Percentiles rank a stretch among this genome's conserved stretches.
Conservation (phyloP, 2,113 vertebrate genomes). For the Amphiprion percula region DNA sequence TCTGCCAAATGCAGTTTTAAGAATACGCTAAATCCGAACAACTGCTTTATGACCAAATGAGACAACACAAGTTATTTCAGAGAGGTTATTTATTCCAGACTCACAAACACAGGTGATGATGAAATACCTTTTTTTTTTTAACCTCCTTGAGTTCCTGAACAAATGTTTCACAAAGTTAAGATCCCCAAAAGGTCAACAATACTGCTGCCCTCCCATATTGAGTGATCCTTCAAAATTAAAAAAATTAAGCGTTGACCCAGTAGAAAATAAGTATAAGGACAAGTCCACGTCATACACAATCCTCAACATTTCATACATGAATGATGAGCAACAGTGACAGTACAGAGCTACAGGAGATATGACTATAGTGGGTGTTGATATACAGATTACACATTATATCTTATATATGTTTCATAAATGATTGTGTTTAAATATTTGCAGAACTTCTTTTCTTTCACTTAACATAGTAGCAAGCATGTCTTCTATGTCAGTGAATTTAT, state of each 20-base stretch:
- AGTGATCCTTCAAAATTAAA: neutral
- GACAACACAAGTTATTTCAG: conserved; percentile 18
- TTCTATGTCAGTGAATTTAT: too few relatives aligned
- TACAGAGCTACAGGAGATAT: too few relatives aligned
- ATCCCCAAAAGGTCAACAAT: conserved; percentile 4
- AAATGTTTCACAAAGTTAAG: conserved; percentile 26
- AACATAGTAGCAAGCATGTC: too few relatives aligned
- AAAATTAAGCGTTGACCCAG: conserved; percentile 13
- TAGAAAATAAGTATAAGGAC: conserved; percentile 2
- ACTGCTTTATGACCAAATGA: conserved; percentile 14
- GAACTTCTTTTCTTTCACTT: too few relatives aligned
- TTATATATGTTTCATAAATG: too few relatives aligned
- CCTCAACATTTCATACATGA: too few relatives aligned
- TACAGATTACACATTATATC: too few relatives aligned
- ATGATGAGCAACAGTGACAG: too few relatives aligned
- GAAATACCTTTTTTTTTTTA: conserved; percentile 24
- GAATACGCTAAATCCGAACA: neutral
- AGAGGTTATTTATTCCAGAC: neutral
- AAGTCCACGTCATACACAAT: neutral
- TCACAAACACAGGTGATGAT: conserved; percentile 18
- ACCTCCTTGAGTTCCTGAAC: conserved; percentile 22
- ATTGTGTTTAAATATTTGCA: too few relatives aligned
- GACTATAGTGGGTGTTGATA: too few relatives aligned
- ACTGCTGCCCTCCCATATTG: conserved; percentile 17
- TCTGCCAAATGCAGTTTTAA: too few relatives aligned